Conservation (phyloP, 2,113 vertebrate genomes). For the Charina bottae region DNA sequence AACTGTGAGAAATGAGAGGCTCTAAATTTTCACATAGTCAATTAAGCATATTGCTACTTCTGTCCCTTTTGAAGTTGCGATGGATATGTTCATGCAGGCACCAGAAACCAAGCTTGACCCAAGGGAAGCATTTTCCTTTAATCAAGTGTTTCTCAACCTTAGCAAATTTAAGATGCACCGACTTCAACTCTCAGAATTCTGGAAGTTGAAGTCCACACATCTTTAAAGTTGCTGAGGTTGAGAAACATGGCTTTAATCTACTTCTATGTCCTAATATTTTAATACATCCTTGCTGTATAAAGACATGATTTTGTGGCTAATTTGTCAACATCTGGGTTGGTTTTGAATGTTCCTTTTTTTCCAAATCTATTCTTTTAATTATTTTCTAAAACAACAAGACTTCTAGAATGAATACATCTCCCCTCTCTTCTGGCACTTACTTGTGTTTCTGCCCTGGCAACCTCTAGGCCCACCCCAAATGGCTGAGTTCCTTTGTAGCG, state of each 20-base stretch:
- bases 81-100: neutral
- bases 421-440: constrained; percentile 68
- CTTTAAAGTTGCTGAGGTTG: neutral
- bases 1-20: neutral
- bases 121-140: neutral
- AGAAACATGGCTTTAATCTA: neutral
- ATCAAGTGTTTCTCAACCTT: neutral
- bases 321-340: neutral
- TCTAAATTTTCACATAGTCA: neutral
- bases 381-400: neutral
- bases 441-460: constrained; percentile 89
- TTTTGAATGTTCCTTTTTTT: neutral
- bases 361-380: neutral
- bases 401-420: neutral
- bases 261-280: neutral
- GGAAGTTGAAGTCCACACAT: neutral
- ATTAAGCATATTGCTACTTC: neutral
- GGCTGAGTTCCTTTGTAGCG: constrained; percentile 95
- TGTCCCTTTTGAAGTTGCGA: too few relatives aligned
- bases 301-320: neutral
- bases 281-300: neutral
- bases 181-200: neutral
- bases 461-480: constrained; percentile 87
- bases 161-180: neutral
- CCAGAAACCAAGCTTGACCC: neutral